Evolutionary conservation across 2,113 vertebrate genomes (phyloP).

Genomic region (Poeciliopsis occidentalis): DNA sequence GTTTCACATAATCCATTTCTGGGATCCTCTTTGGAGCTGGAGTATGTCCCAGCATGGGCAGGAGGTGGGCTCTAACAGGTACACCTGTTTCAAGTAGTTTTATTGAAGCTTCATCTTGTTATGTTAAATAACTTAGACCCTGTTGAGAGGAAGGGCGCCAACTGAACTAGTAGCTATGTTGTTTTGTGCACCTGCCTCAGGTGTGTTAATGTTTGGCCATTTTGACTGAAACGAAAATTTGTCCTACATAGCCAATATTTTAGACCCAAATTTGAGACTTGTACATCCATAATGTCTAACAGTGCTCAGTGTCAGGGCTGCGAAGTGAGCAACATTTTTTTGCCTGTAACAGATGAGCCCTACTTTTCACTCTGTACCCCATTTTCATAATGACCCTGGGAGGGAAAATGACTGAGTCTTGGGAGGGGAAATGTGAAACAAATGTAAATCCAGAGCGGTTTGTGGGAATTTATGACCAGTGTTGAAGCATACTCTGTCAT

Average conservation of each 20-base stretch:
- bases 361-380: conserved; percentile 70
- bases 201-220: background rate
- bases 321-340: conserved; percentile 18
- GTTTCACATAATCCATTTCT: too few species aligned
- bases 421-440: conserved; percentile 8
- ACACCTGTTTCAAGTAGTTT: background rate
- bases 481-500: conserved; percentile 71
- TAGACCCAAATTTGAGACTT: background rate
- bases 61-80: background rate
- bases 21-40: too few species aligned
- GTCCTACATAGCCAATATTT: conserved; percentile 16
- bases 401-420: conserved; percentile 26
- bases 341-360: conserved; percentile 69
- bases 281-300: conserved; percentile 21
- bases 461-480: conserved; percentile 63
- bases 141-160: too few species aligned
- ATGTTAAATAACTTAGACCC: too few species aligned
- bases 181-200: background rate
- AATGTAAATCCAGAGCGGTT: conserved; percentile 57
- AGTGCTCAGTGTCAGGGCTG: conserved; percentile 6
- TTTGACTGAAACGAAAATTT: background rate
- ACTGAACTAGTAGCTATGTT: too few species aligned
- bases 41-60: too few species aligned
- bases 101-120: background rate
- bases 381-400: conserved; percentile 65